Evolutionary conservation across 2,888 invertebrate genomes (phyloP), one percentile per base, ranked within the genome.

Genomic region (Neria commutata): DNA sequence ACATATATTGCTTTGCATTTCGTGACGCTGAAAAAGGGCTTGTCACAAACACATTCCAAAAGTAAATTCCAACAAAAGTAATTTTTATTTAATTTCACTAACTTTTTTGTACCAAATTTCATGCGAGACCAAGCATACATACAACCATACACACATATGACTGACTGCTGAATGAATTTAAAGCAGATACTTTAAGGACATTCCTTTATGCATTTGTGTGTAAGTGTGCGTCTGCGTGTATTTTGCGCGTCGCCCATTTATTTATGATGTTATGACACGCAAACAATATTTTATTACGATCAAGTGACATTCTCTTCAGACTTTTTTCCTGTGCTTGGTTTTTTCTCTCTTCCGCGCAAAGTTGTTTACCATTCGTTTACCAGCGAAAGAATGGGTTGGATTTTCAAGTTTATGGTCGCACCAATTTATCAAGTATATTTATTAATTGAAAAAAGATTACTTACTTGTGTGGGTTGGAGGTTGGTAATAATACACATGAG

Each of bases 251-350:
- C 23, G 48, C 37, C 23, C 34, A 34, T 23, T 14, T 51, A 23
- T 33, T 51, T 42, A 42, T 42, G 42, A 42, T 21, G 21, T 42
- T 42, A 19, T 42, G 42, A 42, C 42, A 42, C 42, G 42, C 42
- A 21, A 42, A 17, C 16, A n/a, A 4, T 37, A n/a, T 37, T 37
- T 37, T n/a, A n/a, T 37, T 37, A 37, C 37, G 4, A 37, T 37
- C 37, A 4, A 37, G 8, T 37, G 37, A 37, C 37, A 14, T 29
- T n/a, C n/a, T n/a, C n/a, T 29, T 29, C 29, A 29, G 29, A 29
- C 11, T 37, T 37, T 14, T 37, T 5, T 10, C n/a, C n/a, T 10
- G 37, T 37, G 37, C 3, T 37, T 37, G n/a, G 37, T n/a, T n/a
- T 37, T 37, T 37, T 37, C 3, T 8, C 29, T n/a, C n/a, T n/a